Conservation (phyloP, 64 coral and sea anemone species). For the Actinia equina region DNA sequence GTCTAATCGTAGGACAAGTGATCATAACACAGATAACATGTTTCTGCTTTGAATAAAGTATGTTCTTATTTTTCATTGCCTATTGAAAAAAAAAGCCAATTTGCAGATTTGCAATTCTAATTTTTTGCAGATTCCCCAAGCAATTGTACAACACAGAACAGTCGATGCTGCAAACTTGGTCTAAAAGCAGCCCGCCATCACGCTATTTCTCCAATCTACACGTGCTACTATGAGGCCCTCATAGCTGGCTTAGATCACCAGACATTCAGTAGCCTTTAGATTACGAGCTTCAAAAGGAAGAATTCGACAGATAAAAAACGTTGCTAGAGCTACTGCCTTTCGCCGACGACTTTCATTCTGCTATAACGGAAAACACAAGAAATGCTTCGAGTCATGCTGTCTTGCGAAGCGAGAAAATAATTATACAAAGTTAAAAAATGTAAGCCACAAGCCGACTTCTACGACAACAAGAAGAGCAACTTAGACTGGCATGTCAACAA, state of each 20-base stretch:
- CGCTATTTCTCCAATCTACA: not conserved
- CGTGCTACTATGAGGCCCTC: not conserved
- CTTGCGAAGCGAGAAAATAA: not conserved
- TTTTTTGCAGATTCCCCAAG: not conserved
- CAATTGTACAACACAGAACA: not conserved
- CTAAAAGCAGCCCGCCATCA: slow-evolving; percentile 13
- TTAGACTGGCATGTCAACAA: not conserved
- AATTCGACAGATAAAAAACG: not conserved
- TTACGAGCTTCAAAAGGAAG: not conserved
- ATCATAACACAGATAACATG: not conserved
- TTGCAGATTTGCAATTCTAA: not conserved
- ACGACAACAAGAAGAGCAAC: not conserved
- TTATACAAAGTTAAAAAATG: not conserved
- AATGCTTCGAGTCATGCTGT: slow-evolving; percentile 14
- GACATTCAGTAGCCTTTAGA: slow-evolving; percentile 9
- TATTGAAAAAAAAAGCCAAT: not conserved
- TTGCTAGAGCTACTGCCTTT: not conserved
- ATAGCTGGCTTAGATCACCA: slow-evolving; percentile 11
- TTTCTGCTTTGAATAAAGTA: not conserved
- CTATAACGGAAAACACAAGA: not conserved
- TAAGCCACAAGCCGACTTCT: not conserved
- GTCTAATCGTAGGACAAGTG: not conserved
- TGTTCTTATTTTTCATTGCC: not conserved
- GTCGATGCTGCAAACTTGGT: not conserved
- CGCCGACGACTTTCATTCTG: not conserved